Percentiles rank a stretch among this genome's conserved stretches.
phyloP scores from a whole-genome alignment of 1,140 invertebrate genomes.

The Trissolcus basalis region DNA sequence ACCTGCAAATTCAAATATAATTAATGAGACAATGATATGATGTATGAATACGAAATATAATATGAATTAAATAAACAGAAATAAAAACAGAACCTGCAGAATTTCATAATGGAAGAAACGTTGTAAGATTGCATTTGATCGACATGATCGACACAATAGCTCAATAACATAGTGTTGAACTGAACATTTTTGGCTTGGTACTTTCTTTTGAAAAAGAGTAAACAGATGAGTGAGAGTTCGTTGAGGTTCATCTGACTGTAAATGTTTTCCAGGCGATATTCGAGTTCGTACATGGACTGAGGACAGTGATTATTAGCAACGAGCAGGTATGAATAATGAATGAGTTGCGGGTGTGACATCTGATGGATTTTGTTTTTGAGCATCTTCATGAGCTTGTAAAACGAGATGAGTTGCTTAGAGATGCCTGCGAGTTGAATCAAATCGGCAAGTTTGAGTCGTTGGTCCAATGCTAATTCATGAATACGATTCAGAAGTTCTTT shows the following conservation, averaged over 20 bases:
- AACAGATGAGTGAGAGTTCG: conserved; percentile 78
- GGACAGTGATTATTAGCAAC: conserved; percentile 71
- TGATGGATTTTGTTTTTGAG: conserved; percentile 68
- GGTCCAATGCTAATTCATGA: conserved; percentile 65
- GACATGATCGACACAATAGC: conserved; percentile 54
- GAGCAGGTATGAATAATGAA: conserved; percentile 78
- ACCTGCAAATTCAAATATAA: conserved; percentile 20
- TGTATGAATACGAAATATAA: no score
- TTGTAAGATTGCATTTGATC: conserved; percentile 74
- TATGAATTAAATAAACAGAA: background rate
- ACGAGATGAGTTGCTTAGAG: conserved; percentile 68
- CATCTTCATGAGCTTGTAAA: conserved; percentile 73
- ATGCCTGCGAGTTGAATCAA: conserved; percentile 74
- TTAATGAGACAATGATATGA: no score
- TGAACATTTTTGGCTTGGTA: conserved; percentile 62
- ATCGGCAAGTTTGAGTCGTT: conserved; percentile 75
- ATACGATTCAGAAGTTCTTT: conserved; percentile 74
- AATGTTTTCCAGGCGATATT: conserved; percentile 72
- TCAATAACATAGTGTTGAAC: background rate
- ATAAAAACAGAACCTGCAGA: conserved; percentile 62
- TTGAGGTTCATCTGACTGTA: conserved; percentile 73
- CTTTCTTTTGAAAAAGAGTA: conserved; percentile 80
- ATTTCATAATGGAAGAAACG: conserved; percentile 77
- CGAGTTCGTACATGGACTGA: conserved; percentile 78
- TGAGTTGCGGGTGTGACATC: conserved; percentile 74